Evolutionary conservation across 2,113 vertebrate species (phyloP).

Genomic region (Lepisosteus oculatus): DNA sequence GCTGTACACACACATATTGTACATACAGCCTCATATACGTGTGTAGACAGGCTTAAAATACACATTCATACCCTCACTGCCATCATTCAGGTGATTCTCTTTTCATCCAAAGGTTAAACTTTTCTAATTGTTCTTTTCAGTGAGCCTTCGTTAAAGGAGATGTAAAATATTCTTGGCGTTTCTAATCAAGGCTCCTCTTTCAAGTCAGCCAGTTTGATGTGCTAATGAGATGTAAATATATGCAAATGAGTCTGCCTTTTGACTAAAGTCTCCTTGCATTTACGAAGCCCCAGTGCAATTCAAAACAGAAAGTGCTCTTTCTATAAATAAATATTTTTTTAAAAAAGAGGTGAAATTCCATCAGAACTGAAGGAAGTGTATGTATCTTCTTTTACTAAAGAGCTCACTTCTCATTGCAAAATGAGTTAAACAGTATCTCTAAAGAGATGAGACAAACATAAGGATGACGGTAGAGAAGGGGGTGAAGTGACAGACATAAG

Average conservation of each 20-base stretch:
- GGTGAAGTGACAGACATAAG: not conserved
- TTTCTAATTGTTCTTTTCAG: constrained; percentile 38
- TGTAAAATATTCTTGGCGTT: constrained; percentile 35
- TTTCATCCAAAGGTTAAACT: constrained; percentile 18
- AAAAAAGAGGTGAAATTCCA: not conserved
- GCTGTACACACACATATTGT: not conserved
- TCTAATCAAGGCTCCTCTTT: constrained; percentile 58
- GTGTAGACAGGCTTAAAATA: not conserved
- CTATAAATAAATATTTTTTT: constrained; percentile 27
- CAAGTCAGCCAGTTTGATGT: constrained; percentile 63
- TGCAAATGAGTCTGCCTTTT: constrained; percentile 51
- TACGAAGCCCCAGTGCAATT: constrained; percentile 19
- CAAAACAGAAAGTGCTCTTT: constrained; percentile 28
- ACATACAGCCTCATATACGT: not conserved
- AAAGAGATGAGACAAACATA: not conserved
- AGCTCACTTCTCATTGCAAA: constrained; percentile 14
- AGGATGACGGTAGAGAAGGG: not conserved
- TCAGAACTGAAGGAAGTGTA: too few relatives aligned
- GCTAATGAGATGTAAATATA: constrained; percentile 63
- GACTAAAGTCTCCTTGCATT: constrained; percentile 35
- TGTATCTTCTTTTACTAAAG: too few relatives aligned
- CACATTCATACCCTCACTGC: not conserved
- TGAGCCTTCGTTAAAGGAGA: constrained; percentile 17
- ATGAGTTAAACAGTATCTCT: constrained; percentile 5
- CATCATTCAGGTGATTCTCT: not conserved